phyloP scores from a whole-genome alignment of 2,113 vertebrate species.

The Brachionichthys hirsutus region DNA sequence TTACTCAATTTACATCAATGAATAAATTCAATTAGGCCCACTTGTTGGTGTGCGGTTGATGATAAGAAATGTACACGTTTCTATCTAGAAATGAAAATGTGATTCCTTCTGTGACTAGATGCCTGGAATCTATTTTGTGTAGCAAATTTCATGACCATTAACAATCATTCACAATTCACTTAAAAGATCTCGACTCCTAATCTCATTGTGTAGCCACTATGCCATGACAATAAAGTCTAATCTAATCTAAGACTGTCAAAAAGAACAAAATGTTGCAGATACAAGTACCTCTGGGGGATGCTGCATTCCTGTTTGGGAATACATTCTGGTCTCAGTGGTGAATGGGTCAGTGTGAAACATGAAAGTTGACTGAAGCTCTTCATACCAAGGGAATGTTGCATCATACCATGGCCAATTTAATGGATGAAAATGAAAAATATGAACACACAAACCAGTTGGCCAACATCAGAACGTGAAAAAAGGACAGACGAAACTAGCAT shows the following conservation, averaged over 20 bases:
- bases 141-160: slow-evolving; percentile 3
- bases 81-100: background rate
- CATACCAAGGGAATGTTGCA: slow-evolving; percentile 33
- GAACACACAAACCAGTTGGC: slow-evolving; percentile 17
- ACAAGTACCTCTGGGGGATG: background rate
- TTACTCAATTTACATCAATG: no score
- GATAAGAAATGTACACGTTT: no score
- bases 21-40: no score
- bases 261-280: background rate
- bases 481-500: background rate
- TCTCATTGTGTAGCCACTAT: no score
- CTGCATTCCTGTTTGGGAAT: slow-evolving; percentile 4
- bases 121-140: background rate
- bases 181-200: background rate
- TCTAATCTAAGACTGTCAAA: no score
- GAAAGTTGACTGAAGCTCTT: slow-evolving; percentile 9
- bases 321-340: background rate
- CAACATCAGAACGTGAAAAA: slow-evolving; percentile 4
- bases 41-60: no score
- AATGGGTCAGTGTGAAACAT: slow-evolving; percentile 1
- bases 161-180: slow-evolving; percentile 11
- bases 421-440: no score
- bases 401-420: slow-evolving; percentile 27
- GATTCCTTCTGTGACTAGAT: background rate
- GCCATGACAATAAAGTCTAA: no score